These are phyloP conservation scores for Apodemia mormo DNA, from an alignment of 2,888 invertebrate genomes.

Conservation along the genomic window DNA sequence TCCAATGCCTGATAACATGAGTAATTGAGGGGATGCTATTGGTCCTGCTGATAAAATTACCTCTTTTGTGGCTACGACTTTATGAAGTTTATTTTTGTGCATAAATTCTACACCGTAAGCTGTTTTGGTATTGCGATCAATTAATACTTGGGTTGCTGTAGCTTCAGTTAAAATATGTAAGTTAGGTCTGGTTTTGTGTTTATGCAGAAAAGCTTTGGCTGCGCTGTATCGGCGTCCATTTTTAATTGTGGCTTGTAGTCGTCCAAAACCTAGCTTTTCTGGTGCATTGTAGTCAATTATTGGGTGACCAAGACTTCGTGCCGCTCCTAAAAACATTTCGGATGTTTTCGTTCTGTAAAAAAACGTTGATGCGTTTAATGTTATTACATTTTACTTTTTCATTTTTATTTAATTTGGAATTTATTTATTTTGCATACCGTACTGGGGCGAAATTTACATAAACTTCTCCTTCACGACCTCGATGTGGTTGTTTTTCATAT, in stretches of 20 bases:
- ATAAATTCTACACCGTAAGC: conserved; percentile 87
- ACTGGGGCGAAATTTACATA: conserved; percentile 83
- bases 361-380: conserved; percentile 33
- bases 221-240: conserved; percentile 85
- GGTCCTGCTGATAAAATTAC: conserved; percentile 93
- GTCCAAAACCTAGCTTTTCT: conserved; percentile 84
- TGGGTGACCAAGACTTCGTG: conserved; percentile 84
- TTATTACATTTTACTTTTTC: neutral
- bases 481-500: conserved; percentile 73
- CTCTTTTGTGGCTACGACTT: conserved; percentile 86
- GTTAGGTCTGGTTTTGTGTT: conserved; percentile 83
- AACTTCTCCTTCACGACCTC: conserved; percentile 83
- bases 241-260: conserved; percentile 83
- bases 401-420: neutral
- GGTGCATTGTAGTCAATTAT: conserved; percentile 86
- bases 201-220: conserved; percentile 84
- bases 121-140: conserved; percentile 82
- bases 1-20: conserved; percentile 92
- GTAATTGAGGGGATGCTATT: conserved; percentile 93
- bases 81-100: conserved; percentile 69
- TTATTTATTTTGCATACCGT: conserved; percentile 50
- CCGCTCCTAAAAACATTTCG: conserved; percentile 82
- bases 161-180: conserved; percentile 85
- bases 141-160: conserved; percentile 84
- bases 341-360: conserved; percentile 60